phyloP scores from a whole-genome alignment of 2,888 invertebrate species.

The Torymus tubicola region DNA sequence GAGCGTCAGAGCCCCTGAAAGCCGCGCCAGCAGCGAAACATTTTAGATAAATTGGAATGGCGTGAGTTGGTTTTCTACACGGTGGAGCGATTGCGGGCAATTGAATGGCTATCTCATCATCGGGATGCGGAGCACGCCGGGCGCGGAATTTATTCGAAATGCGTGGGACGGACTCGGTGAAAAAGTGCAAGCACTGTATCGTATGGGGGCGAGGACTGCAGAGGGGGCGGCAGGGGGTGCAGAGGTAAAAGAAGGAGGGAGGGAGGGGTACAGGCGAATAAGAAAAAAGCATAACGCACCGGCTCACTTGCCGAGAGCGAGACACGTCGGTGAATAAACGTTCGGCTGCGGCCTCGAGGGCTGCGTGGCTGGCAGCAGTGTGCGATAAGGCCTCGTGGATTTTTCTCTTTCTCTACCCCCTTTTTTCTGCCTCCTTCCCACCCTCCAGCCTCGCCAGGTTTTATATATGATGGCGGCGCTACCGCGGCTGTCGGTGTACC shows the following conservation, averaged over 20 bases:
- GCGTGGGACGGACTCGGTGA: too few relatives aligned
- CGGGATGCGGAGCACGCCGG: not conserved
- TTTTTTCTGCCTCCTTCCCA: not conserved
- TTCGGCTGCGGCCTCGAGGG: too few relatives aligned
- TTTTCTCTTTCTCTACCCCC: constrained; percentile 16
- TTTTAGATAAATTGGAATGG: constrained; percentile 33
- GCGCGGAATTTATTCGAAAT: too few relatives aligned
- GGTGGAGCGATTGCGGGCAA: constrained; percentile 1
- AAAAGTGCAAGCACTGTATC: too few relatives aligned
- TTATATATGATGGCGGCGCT: not conserved
- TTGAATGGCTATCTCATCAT: constrained; percentile 14
- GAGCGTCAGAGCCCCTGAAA: not conserved
- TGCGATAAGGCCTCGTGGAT: constrained; percentile 30
- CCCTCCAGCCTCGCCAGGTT: not conserved
- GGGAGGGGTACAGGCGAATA: too few relatives aligned
- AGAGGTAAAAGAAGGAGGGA: too few relatives aligned
- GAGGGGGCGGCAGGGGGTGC: too few relatives aligned
- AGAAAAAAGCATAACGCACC: not conserved
- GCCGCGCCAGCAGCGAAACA: constrained; percentile 7
- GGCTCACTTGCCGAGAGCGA: not conserved
- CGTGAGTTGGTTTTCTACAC: not conserved
- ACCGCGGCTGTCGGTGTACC: not conserved
- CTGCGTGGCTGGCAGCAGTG: not conserved
- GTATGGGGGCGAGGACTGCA: too few relatives aligned
- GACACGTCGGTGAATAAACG: not conserved